phyloP scores from a whole-genome alignment of 2,113 vertebrate species.

The Jaculus jaculus region DNA sequence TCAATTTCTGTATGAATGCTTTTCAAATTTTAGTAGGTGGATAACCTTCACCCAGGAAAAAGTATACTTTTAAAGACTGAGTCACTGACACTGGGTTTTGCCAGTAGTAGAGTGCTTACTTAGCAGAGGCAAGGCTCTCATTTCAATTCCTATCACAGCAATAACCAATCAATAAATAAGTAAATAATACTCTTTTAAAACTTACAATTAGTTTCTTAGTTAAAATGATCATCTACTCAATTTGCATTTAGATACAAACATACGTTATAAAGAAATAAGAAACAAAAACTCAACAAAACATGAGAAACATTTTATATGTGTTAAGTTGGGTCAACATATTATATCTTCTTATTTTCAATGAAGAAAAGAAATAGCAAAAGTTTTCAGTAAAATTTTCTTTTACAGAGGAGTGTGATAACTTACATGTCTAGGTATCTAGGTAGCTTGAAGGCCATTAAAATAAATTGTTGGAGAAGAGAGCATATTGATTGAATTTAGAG shows the following conservation, averaged over 20 bases:
- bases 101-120: not conserved
- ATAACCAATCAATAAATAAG: no score
- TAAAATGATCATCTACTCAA: not conserved
- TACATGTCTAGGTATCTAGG: not conserved
- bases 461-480: not conserved
- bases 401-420: not conserved
- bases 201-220: not conserved
- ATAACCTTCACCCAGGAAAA: conserved; percentile 16
- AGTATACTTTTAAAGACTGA: not conserved
- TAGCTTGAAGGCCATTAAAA: not conserved
- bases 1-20: not conserved
- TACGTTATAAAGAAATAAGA: not conserved
- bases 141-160: not conserved
- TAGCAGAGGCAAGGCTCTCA: not conserved
- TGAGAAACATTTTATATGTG: not conserved
- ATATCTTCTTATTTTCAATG: conserved; percentile 12
- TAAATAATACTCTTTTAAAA: not conserved
- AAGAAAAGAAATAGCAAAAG: not conserved
- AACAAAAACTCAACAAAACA: not conserved
- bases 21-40: not conserved
- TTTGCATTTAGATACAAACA: not conserved
- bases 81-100: not conserved
- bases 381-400: not conserved
- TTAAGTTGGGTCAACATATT: not conserved
- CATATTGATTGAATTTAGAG: not conserved